Base-by-base conservation (phyloP, 2,797 vertebrate genomes). In the Betta splendens region DNA sequence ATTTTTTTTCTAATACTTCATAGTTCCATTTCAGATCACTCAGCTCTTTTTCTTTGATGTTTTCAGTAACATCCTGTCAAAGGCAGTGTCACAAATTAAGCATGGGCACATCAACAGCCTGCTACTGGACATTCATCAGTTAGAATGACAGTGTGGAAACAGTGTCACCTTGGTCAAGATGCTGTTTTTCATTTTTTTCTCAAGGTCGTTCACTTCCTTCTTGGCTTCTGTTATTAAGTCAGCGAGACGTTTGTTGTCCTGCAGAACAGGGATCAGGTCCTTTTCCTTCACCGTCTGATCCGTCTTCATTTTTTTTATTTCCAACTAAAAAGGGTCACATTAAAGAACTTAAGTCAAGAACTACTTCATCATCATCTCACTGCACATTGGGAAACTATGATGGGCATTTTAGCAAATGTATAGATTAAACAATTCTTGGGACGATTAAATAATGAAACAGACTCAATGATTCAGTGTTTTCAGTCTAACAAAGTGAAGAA, bases 231-330 rank as follows among this genome's bases (percentile, higher is more conserved):
- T 87, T 42, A 95, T 80, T 0, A 79, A 67, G 4, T 95, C 89
- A 0, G 67, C 60, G 54, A 95, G 82, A 43, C 44, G 43, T 58
- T 89, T 91, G 79, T 94, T 96, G 0, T 83, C 67, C 72, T 93
- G 83, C 28, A 89, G 33, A 63, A 92, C 64, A 3, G 87, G 73
- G 0, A 33, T 46, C 85, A 91, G 91, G 63, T 93, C 91, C 71
- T 86, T 92, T 72, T 93, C 85, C 80, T 88, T 94, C 71, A 90
- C 85, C 15, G 82, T 83, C 38, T 88, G 89, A 44, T 82, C 94
- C 43, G 55, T 85, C 65, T 86, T 92, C 86, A 90, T 77, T 8
- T 91, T 89, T 18, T 91, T 85, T 22, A 93, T 75, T 76, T 94
- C 88, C 60, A 88, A 89, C 95, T 98, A 62, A 72, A 8, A 67